phyloP scores from a whole-genome alignment of 2,113 vertebrate genomes.

The Nothoprocta pentlandii region DNA sequence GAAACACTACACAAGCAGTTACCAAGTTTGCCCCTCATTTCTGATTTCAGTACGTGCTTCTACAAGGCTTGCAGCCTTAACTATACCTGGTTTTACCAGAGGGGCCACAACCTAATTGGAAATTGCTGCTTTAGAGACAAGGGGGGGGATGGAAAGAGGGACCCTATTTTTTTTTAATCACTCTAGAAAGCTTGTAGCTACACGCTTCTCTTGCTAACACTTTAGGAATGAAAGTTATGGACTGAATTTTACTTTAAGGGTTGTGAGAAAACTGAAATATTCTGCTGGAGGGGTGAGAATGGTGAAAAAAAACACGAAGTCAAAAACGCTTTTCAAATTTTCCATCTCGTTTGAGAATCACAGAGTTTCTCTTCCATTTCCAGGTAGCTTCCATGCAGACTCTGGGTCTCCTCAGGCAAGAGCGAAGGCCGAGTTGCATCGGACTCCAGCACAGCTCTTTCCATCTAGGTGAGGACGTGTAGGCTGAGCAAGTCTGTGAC shows the following conservation, averaged over 20 bases:
- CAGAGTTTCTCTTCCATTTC: not conserved
- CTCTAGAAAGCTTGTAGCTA: not conserved
- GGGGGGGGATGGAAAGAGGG: not conserved
- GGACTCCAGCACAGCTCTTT: not conserved
- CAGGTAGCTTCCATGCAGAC: not conserved
- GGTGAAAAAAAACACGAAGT: no score
- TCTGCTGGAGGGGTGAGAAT: accelerated
- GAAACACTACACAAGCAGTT: not conserved
- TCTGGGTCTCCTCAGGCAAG: accelerated
- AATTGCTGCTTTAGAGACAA: not conserved
- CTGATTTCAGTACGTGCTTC: not conserved
- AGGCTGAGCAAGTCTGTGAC: not conserved
- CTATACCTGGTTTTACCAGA: not conserved
- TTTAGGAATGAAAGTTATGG: not conserved
- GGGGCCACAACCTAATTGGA: not conserved
- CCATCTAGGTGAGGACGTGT: not conserved
- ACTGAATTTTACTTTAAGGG: not conserved
- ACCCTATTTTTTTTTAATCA: not conserved
- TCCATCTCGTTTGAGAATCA: not conserved
- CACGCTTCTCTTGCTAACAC: accelerated
- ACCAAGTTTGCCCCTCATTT: not conserved
- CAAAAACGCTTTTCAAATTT: not conserved
- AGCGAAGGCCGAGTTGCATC: accelerated
- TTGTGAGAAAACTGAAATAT: not conserved
- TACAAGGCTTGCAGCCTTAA: not conserved